Evolutionary conservation across 1,140 invertebrate genomes (phyloP), one percentile per base, ranked within the genome.

Genomic region (Ceratina calcarata): DNA sequence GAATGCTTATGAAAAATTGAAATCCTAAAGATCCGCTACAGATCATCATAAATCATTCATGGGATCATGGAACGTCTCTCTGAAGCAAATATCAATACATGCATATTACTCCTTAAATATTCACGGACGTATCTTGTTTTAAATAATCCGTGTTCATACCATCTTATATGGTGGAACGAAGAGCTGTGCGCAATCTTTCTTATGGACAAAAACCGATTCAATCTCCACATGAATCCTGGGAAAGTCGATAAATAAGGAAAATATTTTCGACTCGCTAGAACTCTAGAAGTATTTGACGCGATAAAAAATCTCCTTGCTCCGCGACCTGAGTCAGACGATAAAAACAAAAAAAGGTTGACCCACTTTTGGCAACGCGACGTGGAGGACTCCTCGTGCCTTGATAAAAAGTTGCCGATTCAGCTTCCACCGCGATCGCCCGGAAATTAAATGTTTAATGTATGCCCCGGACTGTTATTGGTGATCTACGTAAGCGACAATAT

Each of bases 381-480:
- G 68, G 18, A 72, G 55, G 53, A 37, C 32, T 37, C 53, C 53
- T 66, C 73, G 1, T 37, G 64, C 27, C 18, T 22, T 62, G 68
- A 78, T 78, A 78, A 78, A 72, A 78, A 78, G 60, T 72, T 49
- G 76, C 16, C 60, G 76, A 72, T 27, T 78, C 76, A 78, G 76
- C 76, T 3, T 18, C 22, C 10, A 15, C 12, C 6, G 22, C 60
- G 49, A 70, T 62, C 24, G 76, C 12, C 71, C 58, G 68, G 68
- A 78, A 78, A 78, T 78, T 72, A 78, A 78, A 78, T 71, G 60
- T 64, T 72, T 72, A 78, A 78, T 72, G 49, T 64, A 78, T 55
- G 22, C 68, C 60, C 27, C 13, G 13, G 32, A 15, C 27, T 45
- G 24, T 18, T 64, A 20, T 45, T 70, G 2, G 8, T 8, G 3